Evolutionary conservation across 2,113 vertebrate species (phyloP), one percentile per base, ranked within the genome.

Genomic region (Neomonachus schauinslandi): DNA sequence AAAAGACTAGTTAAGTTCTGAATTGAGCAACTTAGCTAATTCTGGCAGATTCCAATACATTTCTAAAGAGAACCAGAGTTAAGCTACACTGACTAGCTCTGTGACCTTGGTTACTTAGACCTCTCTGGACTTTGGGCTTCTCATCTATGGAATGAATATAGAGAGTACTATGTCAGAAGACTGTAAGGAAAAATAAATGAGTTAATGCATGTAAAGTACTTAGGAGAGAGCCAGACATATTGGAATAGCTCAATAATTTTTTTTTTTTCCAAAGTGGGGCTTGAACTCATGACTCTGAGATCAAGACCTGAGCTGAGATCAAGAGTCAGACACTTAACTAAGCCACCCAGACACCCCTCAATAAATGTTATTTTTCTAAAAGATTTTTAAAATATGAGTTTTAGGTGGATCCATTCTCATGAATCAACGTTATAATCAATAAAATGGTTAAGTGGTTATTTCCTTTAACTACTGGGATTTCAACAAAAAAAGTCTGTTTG

Each of bases 1-100:
- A 92, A 89, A 81, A 59, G 55, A 88, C 14, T 87, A 53, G 39
- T 42, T 28, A 77, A 24, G 42, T 69, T 95, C 74, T 82, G 33
- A 89, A 86, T 33, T 91, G 76, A 89, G 49, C 49, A 87, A 88
- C 36, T 69, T 89, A 59, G n/a, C 81, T 87, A 94, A 83, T 82
- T 59, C 46, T 31, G 24, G 49, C 24, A 82, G 11, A 80, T 76
- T 31, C 51, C 4, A 13, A 76, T 21, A 49, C 12, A 74, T 26
- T 86, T 94, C 28, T 86, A 49, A 96, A 42, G 89, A 76, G 59
- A 76, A 82, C 0, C 42, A 2, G 36, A 94, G 46, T 92, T 87
- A 74, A 21, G 42, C 10, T 72, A 42, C 16, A 74, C n/a, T 81
- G 80, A 90, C 42, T n/a, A 86, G 53, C 11, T 26, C 18, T 39